Conservation (phyloP, 2,888 invertebrate species). For the Drosophila robusta region DNA sequence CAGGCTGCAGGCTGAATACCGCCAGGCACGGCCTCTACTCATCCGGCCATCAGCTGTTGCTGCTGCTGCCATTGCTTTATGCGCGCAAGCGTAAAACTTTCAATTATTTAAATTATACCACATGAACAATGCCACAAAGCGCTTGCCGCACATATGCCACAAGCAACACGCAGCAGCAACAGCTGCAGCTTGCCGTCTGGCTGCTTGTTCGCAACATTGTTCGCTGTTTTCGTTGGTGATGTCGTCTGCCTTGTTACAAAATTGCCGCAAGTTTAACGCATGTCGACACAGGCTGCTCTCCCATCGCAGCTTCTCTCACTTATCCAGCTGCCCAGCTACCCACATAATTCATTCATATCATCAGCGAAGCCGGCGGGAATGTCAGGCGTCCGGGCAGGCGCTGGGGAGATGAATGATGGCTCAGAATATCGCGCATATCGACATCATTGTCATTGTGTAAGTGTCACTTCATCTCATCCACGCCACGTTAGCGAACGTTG, state of each 20-base stretch:
- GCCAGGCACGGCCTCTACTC: constrained; percentile 17
- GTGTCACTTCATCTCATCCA: constrained; percentile 78
- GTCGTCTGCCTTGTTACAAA: constrained; percentile 71
- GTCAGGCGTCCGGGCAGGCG: constrained; percentile 22
- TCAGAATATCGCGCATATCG: constrained; percentile 72
- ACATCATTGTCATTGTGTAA: constrained; percentile 79
- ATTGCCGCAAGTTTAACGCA: constrained; percentile 82
- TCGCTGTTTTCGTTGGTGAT: constrained; percentile 30
- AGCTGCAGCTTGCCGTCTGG: constrained; percentile 68
- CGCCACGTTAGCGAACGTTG: constrained; percentile 30
- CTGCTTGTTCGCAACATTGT: constrained; percentile 56
- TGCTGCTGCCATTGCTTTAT: constrained; percentile 57
- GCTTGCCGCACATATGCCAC: constrained; percentile 66
- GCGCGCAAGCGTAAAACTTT: constrained; percentile 81
- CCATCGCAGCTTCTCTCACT: constrained; percentile 7
- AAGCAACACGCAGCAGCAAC: constrained; percentile 43
- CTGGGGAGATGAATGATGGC: constrained; percentile 73
- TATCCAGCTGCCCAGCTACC: constrained; percentile 50
- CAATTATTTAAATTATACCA: constrained; percentile 84
- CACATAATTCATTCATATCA: constrained; percentile 83
- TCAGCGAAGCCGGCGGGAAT: constrained; percentile 62
- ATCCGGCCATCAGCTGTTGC: constrained; percentile 46
- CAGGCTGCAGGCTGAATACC: constrained; percentile 14
- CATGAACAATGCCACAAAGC: constrained; percentile 81
- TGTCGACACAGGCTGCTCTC: constrained; percentile 68